Conservation (phyloP, 2,113 vertebrate genomes). For the Ascaphus truei region DNA sequence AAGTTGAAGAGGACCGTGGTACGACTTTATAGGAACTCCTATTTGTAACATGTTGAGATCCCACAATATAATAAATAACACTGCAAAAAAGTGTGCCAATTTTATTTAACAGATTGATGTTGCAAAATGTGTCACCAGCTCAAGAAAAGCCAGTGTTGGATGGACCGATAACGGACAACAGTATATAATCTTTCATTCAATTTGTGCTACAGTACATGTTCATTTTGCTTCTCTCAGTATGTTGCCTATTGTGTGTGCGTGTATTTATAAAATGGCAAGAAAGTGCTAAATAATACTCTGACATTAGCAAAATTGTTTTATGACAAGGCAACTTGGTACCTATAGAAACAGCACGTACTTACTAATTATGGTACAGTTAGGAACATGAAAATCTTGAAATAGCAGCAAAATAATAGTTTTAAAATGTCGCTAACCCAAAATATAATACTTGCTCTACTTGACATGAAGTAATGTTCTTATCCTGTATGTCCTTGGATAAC, state of each 20-base stretch:
- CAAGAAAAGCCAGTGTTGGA: too few species aligned
- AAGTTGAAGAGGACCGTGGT: too few species aligned
- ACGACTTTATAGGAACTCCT: too few species aligned
- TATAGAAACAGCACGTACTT: background rate
- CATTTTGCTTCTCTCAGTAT: too few species aligned
- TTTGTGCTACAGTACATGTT: too few species aligned
- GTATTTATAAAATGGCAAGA: background rate
- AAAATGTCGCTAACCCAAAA: background rate
- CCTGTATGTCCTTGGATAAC: too few species aligned
- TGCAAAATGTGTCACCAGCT: too few species aligned
- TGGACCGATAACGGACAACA: too few species aligned
- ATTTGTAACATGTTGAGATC: too few species aligned
- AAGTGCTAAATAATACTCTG: background rate
- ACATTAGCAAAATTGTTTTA: background rate
- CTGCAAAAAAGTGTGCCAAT: background rate
- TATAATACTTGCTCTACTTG: background rate
- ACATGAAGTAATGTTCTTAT: background rate
- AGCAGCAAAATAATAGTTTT: background rate
- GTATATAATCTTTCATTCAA: too few species aligned
- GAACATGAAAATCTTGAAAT: conserved; percentile 1
- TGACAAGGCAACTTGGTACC: background rate
- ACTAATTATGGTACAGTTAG: background rate
- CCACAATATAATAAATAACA: background rate
- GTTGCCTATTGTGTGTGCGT: background rate
- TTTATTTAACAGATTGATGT: background rate